Evolutionary conservation across 1,140 invertebrate species (phyloP).

Genomic region (Ladona fulva): DNA sequence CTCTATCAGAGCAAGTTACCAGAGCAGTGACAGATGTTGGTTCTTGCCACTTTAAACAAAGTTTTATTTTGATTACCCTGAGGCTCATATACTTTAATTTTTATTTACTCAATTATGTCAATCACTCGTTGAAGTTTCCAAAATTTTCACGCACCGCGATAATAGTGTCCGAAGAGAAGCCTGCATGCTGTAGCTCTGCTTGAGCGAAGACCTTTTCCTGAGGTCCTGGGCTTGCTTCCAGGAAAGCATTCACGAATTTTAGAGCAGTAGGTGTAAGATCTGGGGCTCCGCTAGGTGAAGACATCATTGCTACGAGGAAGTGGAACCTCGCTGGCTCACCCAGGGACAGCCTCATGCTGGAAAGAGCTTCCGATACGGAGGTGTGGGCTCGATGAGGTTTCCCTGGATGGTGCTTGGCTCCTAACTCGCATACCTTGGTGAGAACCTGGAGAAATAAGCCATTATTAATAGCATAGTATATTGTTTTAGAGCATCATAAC

Average conservation of each 20-base stretch:
- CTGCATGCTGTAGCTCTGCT: slow-evolving; percentile 76
- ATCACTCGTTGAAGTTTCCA: too few relatives aligned
- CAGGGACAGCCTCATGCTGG: slow-evolving; percentile 75
- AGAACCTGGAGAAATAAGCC: slow-evolving; percentile 48
- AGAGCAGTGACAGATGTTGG: too few relatives aligned
- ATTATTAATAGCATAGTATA: slow-evolving; percentile 20
- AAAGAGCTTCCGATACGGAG: slow-evolving; percentile 80
- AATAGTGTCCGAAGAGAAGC: slow-evolving; percentile 59
- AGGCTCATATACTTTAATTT: too few relatives aligned
- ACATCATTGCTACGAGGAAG: slow-evolving; percentile 78
- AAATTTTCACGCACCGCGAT: slow-evolving; percentile 47
- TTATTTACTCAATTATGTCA: too few relatives aligned
- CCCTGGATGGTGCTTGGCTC: slow-evolving; percentile 26
- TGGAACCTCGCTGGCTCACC: slow-evolving; percentile 87
- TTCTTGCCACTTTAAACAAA: too few relatives aligned
- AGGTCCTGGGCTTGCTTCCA: slow-evolving; percentile 59
- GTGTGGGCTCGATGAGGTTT: slow-evolving; percentile 51
- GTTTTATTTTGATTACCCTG: too few relatives aligned
- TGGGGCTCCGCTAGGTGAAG: slow-evolving; percentile 53
- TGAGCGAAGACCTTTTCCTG: slow-evolving; percentile 81
- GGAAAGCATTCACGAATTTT: slow-evolving; percentile 73
- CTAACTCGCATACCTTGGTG: slow-evolving; percentile 61
- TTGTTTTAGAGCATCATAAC: too few relatives aligned
- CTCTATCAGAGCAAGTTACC: too few relatives aligned
- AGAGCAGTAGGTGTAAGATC: slow-evolving; percentile 74